Conservation (phyloP, 2,113 vertebrate genomes). For the Neolamprologus devosi region DNA sequence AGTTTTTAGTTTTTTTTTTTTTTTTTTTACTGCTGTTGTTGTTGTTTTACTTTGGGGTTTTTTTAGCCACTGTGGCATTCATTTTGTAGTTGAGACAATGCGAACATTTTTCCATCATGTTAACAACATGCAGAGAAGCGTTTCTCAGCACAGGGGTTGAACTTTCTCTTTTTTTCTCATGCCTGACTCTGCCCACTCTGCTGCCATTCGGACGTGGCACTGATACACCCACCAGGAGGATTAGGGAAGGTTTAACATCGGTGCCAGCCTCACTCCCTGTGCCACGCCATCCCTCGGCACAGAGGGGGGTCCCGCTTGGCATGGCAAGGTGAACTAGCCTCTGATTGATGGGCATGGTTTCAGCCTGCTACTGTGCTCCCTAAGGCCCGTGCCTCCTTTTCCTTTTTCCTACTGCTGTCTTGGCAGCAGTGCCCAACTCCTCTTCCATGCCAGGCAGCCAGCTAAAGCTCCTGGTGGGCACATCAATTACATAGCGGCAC, state of each 20-base stretch:
- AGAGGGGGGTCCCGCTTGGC: slow-evolving; percentile 65
- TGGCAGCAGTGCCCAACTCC: slow-evolving; percentile 63
- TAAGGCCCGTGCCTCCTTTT: slow-evolving; percentile 54
- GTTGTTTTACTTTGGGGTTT: fast-evolving
- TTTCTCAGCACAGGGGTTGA: slow-evolving; percentile 21
- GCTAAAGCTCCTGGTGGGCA: slow-evolving; percentile 73
- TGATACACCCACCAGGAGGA: slow-evolving; percentile 58
- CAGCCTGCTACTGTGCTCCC: slow-evolving; percentile 62
- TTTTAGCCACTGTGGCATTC: not conserved
- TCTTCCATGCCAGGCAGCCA: slow-evolving; percentile 61
- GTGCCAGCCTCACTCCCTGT: slow-evolving; percentile 54
- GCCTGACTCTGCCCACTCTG: slow-evolving; percentile 21
- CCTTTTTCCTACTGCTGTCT: slow-evolving; percentile 64
- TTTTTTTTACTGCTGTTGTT: not conserved
- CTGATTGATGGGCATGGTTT: slow-evolving; percentile 76
- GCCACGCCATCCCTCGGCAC: slow-evolving; percentile 53
- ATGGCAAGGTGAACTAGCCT: slow-evolving; percentile 71
- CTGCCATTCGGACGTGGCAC: slow-evolving; percentile 46
- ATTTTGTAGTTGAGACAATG: not conserved
- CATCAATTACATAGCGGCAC: slow-evolving; percentile 72
- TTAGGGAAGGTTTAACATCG: slow-evolving; percentile 56
- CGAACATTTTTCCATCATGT: slow-evolving; percentile 1
- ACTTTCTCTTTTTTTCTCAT: slow-evolving; percentile 20
- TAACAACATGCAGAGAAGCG: slow-evolving; percentile 11
- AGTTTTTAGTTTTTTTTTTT: too few species aligned